Evolutionary conservation across 2,888 invertebrate genomes (phyloP).

Genomic region (Criorhina ranunculi): DNA sequence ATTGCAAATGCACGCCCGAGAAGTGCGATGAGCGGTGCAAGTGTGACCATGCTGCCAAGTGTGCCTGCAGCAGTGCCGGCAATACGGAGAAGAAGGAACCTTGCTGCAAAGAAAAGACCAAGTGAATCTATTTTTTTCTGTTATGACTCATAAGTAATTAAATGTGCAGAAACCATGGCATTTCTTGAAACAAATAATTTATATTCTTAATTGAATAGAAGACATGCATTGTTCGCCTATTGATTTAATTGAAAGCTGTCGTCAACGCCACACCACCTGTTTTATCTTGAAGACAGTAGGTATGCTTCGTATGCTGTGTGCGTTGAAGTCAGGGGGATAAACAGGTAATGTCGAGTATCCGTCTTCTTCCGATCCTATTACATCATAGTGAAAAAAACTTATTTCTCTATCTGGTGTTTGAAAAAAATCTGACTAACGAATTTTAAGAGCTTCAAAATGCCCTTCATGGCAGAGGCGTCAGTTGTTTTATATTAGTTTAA

Average conservation of each 20-base stretch:
- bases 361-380: too few relatives aligned
- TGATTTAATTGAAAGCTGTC: neutral
- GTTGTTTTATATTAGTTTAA: too few relatives aligned
- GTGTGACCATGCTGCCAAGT: slow-evolving; percentile 79
- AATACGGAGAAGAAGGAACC: slow-evolving; percentile 77
- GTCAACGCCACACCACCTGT: neutral
- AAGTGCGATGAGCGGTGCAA: slow-evolving; percentile 82
- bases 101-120: slow-evolving; percentile 77
- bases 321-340: too few relatives aligned
- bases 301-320: too few relatives aligned
- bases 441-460: too few relatives aligned
- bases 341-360: too few relatives aligned
- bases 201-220: neutral
- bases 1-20: slow-evolving; percentile 82
- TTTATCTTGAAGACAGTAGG: neutral
- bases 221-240: neutral
- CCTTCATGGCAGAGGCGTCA: too few relatives aligned
- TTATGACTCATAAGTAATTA: neutral
- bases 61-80: slow-evolving; percentile 77
- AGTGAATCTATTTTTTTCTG: slow-evolving; percentile 39
- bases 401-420: too few relatives aligned
- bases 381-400: too few relatives aligned
- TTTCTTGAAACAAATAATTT: slow-evolving; percentile 31
- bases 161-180: slow-evolving; percentile 8
- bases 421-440: too few relatives aligned